Percentiles rank a stretch among this genome's conserved stretches.
These are phyloP conservation scores for Catharus bicknelli DNA, from an alignment of 2,113 vertebrate genomes.

Conservation along the genomic window DNA sequence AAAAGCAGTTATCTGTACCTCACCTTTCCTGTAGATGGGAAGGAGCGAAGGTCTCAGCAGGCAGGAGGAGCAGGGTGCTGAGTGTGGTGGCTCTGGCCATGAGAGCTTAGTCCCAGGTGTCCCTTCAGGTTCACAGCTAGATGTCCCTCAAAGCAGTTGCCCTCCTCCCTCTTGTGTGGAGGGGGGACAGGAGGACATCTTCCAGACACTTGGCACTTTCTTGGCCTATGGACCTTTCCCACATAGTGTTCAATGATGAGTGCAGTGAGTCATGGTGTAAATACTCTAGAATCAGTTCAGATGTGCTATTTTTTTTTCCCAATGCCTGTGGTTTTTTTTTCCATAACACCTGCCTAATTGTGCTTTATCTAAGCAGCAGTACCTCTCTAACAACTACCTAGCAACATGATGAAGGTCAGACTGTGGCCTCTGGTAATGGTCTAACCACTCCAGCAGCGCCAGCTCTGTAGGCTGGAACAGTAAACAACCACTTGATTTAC, in stretches of 20 bases:
- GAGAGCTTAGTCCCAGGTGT: not conserved
- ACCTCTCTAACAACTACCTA: not conserved
- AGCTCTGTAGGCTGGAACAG: not conserved
- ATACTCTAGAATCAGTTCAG: not conserved
- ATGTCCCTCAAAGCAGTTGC: not conserved
- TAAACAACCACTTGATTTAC: not conserved
- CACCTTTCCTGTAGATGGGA: not conserved
- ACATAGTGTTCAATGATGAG: not conserved
- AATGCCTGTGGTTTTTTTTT: not conserved
- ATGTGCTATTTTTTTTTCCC: not conserved
- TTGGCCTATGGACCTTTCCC: not conserved
- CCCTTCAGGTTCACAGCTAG: not conserved
- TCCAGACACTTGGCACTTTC: not conserved
- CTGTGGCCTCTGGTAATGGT: not conserved
- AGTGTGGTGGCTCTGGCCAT: accelerated
- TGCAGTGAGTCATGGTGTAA: not conserved
- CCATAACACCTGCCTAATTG: not conserved
- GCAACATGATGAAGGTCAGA: not conserved
- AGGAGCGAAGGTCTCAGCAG: accelerated
- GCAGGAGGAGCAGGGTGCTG: not conserved
- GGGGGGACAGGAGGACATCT: not conserved
- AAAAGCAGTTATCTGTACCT: not conserved
- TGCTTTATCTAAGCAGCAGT: not conserved
- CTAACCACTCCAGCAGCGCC: accelerated
- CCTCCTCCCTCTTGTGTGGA: not conserved